Evolutionary conservation across 1,140 invertebrate genomes (phyloP).

Genomic region (Geopemphigus sp.): DNA sequence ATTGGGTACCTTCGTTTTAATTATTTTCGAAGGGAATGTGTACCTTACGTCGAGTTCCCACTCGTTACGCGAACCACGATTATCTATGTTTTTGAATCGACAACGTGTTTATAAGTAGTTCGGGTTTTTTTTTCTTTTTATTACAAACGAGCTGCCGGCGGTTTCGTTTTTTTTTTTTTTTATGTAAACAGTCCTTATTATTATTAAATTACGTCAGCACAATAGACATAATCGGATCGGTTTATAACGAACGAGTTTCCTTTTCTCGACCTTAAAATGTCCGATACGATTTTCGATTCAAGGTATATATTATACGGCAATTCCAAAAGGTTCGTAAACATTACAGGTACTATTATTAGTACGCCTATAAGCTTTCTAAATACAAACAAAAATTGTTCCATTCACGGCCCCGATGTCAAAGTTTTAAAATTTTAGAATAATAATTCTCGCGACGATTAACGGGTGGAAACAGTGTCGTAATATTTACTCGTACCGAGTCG

Average conservation of each 20-base stretch:
- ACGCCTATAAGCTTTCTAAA: too few species aligned
- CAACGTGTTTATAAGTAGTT: not conserved
- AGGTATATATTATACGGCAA: not conserved
- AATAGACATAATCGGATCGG: slow-evolving; percentile 2
- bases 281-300: not conserved
- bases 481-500: too few species aligned
- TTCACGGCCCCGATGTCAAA: not conserved
- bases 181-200: slow-evolving; percentile 23
- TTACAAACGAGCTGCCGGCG: slow-evolving; percentile 17
- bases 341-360: too few species aligned
- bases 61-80: not conserved
- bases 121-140: not conserved
- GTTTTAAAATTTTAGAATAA: not conserved
- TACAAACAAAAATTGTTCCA: too few species aligned
- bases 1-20: not conserved
- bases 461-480: too few species aligned
- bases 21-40: not conserved
- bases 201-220: slow-evolving; percentile 14
- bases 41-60: not conserved
- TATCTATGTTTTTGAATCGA: slow-evolving; percentile 1
- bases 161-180: too few species aligned
- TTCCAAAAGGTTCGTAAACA: not conserved
- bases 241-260: slow-evolving; percentile 9
- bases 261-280: slow-evolving; percentile 7
- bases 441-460: too few species aligned